phyloP scores from a whole-genome alignment of 2,888 invertebrate genomes.

The Thymelicus acteon region DNA sequence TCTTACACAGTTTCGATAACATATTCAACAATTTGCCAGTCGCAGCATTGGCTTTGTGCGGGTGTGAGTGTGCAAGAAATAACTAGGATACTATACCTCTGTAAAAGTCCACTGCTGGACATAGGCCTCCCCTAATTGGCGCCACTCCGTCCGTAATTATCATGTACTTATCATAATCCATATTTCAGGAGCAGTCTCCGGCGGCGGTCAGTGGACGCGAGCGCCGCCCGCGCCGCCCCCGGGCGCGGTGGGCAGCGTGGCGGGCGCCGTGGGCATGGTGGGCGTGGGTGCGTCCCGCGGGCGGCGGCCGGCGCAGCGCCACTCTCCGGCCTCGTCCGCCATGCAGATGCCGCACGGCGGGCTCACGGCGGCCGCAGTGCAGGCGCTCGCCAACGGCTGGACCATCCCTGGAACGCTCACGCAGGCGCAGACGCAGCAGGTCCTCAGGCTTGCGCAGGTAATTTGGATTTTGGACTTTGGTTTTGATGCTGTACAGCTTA shows the following conservation, averaged over 20 bases:
- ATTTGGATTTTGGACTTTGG: neutral
- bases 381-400: slow-evolving; percentile 76
- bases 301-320: slow-evolving; percentile 62
- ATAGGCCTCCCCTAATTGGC: no score
- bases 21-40: no score
- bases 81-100: no score
- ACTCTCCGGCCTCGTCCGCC: slow-evolving; percentile 58
- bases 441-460: slow-evolving; percentile 80
- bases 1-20: no score
- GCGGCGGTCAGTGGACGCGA: slow-evolving; percentile 91
- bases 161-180: neutral
- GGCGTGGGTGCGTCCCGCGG: slow-evolving; percentile 68
- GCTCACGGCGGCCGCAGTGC: slow-evolving; percentile 72
- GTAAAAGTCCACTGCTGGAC: no score
- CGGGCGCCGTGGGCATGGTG: slow-evolving; percentile 54
- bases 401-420: slow-evolving; percentile 64
- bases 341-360: slow-evolving; percentile 76
- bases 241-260: slow-evolving; percentile 58
- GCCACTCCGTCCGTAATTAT: no score
- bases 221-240: slow-evolving; percentile 90
- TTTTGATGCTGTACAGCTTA: no score
- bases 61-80: no score
- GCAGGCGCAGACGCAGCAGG: slow-evolving; percentile 80
- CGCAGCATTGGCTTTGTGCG: no score
- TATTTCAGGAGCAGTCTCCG: slow-evolving; percentile 64